A percentile compares a stretch with the other conserved stretches of the same genome.
These are phyloP conservation scores for Abrostola tripartita DNA, from an alignment of 2,888 invertebrate species.

Conservation along the genomic window DNA sequence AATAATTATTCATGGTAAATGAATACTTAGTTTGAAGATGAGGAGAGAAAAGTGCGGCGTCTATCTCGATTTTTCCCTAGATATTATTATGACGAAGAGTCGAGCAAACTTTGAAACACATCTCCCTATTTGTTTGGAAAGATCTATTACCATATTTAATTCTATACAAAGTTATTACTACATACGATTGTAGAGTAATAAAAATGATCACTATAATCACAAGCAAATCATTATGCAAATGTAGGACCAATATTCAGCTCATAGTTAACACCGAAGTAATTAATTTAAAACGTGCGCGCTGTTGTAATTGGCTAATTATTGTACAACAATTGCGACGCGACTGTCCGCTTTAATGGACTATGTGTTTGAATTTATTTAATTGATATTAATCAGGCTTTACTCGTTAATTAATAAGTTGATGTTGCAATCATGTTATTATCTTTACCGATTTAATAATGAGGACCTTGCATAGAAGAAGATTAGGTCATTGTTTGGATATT, in stretches of 20 bases:
- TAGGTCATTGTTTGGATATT: too few relatives aligned
- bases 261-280: slow-evolving; percentile 51
- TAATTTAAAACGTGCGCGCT: slow-evolving; percentile 50
- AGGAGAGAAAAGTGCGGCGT: too few relatives aligned
- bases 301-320: slow-evolving; percentile 50
- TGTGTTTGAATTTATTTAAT: slow-evolving; percentile 47
- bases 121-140: too few relatives aligned
- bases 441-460: too few relatives aligned
- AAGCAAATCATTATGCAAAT: slow-evolving; percentile 50
- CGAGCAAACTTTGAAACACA: too few relatives aligned
- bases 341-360: slow-evolving; percentile 34
- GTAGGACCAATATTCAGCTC: slow-evolving; percentile 48
- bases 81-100: too few relatives aligned
- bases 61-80: too few relatives aligned
- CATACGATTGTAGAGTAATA: slow-evolving; percentile 3
- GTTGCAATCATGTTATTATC: too few relatives aligned
- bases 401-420: slow-evolving; percentile 25
- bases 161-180: background rate
- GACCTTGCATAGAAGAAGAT: too few relatives aligned
- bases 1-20: too few relatives aligned
- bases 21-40: too few relatives aligned
- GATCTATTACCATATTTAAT: background rate
- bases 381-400: slow-evolving; percentile 38
- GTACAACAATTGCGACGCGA: slow-evolving; percentile 41
- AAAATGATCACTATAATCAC: slow-evolving; percentile 42